These are phyloP conservation scores for Cordilura impudica DNA, from an alignment of 2,888 invertebrate genomes.

Conservation along the genomic window DNA sequence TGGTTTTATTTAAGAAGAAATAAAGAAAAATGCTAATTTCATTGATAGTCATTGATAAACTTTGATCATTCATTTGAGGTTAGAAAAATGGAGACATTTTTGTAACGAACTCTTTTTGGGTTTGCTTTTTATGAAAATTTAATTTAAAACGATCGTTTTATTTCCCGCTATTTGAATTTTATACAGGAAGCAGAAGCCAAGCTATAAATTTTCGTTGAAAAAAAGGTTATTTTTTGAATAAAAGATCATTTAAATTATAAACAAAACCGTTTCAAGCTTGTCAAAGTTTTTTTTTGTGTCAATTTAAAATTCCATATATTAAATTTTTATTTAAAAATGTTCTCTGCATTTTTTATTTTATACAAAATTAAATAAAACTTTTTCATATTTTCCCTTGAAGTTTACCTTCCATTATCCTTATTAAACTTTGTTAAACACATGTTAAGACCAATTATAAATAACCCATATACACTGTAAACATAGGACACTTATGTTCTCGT, in stretches of 20 bases:
- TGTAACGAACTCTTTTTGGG: not conserved
- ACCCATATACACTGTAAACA: too few relatives aligned
- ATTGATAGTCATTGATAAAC: conserved; percentile 56
- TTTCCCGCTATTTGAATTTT: not conserved
- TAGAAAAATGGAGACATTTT: conserved; percentile 6
- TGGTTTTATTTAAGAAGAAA: not conserved
- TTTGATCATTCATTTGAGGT: conserved; percentile 54
- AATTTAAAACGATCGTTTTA: conserved; percentile 5
- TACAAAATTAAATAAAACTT: too few relatives aligned
- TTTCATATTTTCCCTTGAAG: conserved; percentile 25
- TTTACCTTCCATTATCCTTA: conserved; percentile 60
- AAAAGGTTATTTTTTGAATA: not conserved
- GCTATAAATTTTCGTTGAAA: not conserved
- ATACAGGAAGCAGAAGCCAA: conserved; percentile 1
- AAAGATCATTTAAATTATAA: too few relatives aligned
- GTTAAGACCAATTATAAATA: conserved; percentile 51
- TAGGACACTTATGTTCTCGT: too few relatives aligned
- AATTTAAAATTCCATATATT: too few relatives aligned
- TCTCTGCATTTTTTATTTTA: not conserved
- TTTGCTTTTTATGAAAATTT: not conserved
- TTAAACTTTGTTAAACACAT: conserved; percentile 60
- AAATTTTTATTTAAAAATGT: conserved; percentile 26
- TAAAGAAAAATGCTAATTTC: conserved; percentile 55
- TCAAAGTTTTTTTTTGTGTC: too few relatives aligned
- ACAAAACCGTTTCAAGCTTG: too few relatives aligned